Base-by-base conservation (phyloP, 2,888 invertebrate species). In the Oithona nana region DNA sequence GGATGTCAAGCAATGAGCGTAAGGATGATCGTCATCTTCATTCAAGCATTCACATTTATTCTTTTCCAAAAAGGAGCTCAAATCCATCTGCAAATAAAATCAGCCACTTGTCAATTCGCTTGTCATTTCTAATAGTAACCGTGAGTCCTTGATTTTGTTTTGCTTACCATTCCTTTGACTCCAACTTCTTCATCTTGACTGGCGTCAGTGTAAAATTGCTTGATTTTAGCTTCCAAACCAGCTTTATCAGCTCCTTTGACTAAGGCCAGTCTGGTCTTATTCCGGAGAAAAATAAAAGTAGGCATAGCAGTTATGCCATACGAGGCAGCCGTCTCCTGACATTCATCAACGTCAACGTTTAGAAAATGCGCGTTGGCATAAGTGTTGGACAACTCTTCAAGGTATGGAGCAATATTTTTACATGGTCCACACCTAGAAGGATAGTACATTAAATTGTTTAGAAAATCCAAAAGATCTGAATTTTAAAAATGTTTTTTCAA, bases 291-390 rank as follows among this genome's bases (percentile, higher is more conserved):
- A 67, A 93, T 82, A 71, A 99, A 99, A 0, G 98, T 99, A 28
- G 98, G 98, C 94, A 98, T 95, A 0, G 94, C 90, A 63, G 84
- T 84, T 50, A 99, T 87, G 62, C 88, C 88, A 71, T 95, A 87
- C 16, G 80, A 77, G 28, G 83, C 80, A 1, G 95, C 92, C 11
- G 88, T 87, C 68, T 88, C 92, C 68, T 83, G 83, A 69, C 89
- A 94, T 73, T 84, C 82, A 71, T 97, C 95, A 22, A 97, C 94
- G 73, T 94, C 93, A 8, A 98, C 63, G 55, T 66, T 66, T 16
- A 67, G 60, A 51, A 68, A 68, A 11, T 66, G 29, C 13, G 65
- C 65, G 57, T 83, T 81, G 0, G 87, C 82, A 73, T 88, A 97
- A 73, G 88, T 88, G 8, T 78, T 78, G 24, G 94, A 85, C 49